These are phyloP conservation scores for Notiomystis cincta DNA, from an alignment of 2,113 vertebrate genomes.

Conservation along the genomic window DNA sequence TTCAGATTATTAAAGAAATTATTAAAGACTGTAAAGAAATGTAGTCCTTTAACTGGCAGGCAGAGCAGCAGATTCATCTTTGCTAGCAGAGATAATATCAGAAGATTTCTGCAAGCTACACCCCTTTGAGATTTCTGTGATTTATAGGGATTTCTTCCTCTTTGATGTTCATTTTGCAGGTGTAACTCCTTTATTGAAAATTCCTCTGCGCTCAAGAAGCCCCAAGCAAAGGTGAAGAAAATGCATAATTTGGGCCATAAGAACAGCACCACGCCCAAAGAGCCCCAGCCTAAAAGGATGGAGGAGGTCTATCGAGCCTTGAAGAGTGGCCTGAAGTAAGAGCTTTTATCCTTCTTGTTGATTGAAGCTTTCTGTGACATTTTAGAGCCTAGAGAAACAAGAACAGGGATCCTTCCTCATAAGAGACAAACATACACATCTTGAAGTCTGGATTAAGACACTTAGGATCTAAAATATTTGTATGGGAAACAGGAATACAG, in stretches of 20 bases:
- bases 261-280: constrained; percentile 83
- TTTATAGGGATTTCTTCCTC: constrained; percentile 1
- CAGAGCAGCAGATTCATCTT: background rate
- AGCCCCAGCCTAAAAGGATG: constrained; percentile 89
- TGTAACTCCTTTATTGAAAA: constrained; percentile 98
- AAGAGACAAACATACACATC: background rate
- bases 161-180: constrained; percentile 69
- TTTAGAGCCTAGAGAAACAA: background rate
- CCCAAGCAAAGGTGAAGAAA: constrained; percentile 93
- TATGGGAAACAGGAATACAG: background rate
- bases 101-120: background rate
- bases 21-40: background rate
- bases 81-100: background rate
- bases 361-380: background rate
- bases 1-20: background rate
- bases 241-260: constrained; percentile 89
- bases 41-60: background rate
- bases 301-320: constrained; percentile 91
- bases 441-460: background rate
- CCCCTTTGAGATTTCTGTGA: background rate
- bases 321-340: constrained; percentile 94
- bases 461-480: background rate
- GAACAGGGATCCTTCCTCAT: background rate
- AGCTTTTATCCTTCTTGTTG: background rate
- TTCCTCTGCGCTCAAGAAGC: constrained; percentile 87